phyloP scores from a whole-genome alignment of 2,113 vertebrate genomes.

The Asarcornis scutulata region DNA sequence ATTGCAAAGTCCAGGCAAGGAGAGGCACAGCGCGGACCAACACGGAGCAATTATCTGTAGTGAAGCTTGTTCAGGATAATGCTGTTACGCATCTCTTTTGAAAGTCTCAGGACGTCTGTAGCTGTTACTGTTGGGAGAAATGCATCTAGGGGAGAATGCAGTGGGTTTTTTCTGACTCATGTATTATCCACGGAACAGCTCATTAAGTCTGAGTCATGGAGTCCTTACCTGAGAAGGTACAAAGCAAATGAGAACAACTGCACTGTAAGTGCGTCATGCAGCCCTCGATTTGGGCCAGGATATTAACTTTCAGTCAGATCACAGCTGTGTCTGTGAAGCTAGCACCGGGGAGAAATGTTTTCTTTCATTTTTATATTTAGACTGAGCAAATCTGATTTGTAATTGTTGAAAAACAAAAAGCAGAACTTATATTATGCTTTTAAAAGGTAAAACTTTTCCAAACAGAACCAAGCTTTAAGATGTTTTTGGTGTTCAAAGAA shows the following conservation, averaged over 20 bases:
- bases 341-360: not conserved
- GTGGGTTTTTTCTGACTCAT: not conserved
- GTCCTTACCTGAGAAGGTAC: not conserved
- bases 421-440: not conserved
- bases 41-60: not conserved
- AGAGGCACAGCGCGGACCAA: not conserved
- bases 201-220: conserved; percentile 19
- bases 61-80: not conserved
- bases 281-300: not conserved
- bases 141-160: not conserved
- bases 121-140: not conserved
- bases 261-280: not conserved
- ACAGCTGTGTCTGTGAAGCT: not conserved
- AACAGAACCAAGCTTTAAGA: not conserved
- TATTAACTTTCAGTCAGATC: conserved; percentile 33
- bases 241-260: conserved; percentile 25
- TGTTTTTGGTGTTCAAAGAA: not conserved
- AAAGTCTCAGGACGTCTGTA: not conserved
- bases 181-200: not conserved
- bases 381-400: not conserved
- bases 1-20: not conserved
- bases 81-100: not conserved
- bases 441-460: not conserved
- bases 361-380: not conserved
- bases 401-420: not conserved